Conservation (phyloP, 2,113 vertebrate genomes). For the Erythrolamprus reginae region DNA sequence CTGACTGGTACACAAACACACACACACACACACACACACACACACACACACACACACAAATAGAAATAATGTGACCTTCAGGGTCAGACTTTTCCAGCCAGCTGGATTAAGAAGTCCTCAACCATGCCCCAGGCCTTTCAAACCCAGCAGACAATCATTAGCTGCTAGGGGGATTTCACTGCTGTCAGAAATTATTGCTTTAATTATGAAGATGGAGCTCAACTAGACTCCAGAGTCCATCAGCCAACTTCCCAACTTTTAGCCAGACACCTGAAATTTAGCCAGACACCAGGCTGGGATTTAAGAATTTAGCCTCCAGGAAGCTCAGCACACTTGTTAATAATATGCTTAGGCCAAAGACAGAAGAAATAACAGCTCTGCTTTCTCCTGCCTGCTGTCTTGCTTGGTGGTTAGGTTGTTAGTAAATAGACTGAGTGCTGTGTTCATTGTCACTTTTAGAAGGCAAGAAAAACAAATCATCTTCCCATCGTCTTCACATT, state of each 20-base stretch:
- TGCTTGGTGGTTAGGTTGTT: conserved; percentile 21
- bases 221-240: conserved; percentile 41
- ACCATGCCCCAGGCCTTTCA: conserved; percentile 58
- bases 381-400: conserved; percentile 26
- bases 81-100: conserved; percentile 64
- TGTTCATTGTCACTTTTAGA: conserved; percentile 44
- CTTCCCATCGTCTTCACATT: background rate
- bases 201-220: conserved; percentile 61
- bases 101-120: conserved; percentile 64
- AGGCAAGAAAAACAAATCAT: background rate
- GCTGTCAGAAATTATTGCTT: conserved; percentile 62
- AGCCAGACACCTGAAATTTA: conserved; percentile 42
- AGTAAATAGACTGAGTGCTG: conserved; percentile 27
- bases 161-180: conserved; percentile 57
- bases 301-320: conserved; percentile 29
- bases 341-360: conserved; percentile 51
- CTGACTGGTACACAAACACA: background rate
- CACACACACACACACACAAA: conserved; percentile 1
- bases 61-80: conserved; percentile 62
- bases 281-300: conserved; percentile 43
- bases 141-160: conserved; percentile 64
- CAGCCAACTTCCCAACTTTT: conserved; percentile 7
- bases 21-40: background rate
- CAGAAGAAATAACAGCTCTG: conserved; percentile 44
- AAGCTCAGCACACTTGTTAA: conserved; percentile 52